Evolutionary conservation across 2,797 vertebrate species (phyloP), one percentile per base, ranked within the genome.

Genomic region (Calcarius lapponicus): DNA sequence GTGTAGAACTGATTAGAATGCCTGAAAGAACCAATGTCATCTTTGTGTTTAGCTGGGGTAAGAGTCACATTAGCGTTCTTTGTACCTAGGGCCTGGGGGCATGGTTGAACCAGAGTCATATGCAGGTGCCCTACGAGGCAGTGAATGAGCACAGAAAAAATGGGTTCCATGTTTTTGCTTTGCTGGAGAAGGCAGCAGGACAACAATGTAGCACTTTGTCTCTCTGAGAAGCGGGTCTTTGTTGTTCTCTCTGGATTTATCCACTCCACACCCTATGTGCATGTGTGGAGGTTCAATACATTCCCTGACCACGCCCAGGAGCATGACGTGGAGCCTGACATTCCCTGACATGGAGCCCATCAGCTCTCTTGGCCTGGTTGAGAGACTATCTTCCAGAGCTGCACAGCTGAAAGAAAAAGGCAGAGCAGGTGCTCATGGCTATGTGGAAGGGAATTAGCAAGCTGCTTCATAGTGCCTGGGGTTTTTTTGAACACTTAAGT

Each of bases 251-350:
- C 43, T 3, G 4, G 29, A 34, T 83, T 74, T 72, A 72, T n/a
- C 40, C 11, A 6, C 28, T 85, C 20, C 11, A 56, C 43, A 67
- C 9, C 29, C 3, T 1, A n/a, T 1, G 3, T 1, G 4, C 17
- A 32, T n/a, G n/a, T n/a, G n/a, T n/a, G n/a, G 51, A 36, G 1
- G 3, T 75, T 76, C 84, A 32, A n/a, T 47, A 61, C 38, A 62
- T n/a, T 13, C 16, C 28, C n/a, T 60, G 28, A 43, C 25, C 24
- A 10, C 1, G 9, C 6, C 17, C 53, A 54, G 19, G 31, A 54
- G 53, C 2, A 20, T 54, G 53, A n/a, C 13, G n/a, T n/a, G 20
- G 9, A n/a, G 31, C 32, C 53, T 54, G 31, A n/a, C 19, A 14
- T 32, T 54, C 31, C 53, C 20, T 21, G 12, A 12, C 10, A 25